These are phyloP conservation scores for Tachysurus fulvidraco DNA, from an alignment of 2,113 vertebrate species.

Conservation along the genomic window DNA sequence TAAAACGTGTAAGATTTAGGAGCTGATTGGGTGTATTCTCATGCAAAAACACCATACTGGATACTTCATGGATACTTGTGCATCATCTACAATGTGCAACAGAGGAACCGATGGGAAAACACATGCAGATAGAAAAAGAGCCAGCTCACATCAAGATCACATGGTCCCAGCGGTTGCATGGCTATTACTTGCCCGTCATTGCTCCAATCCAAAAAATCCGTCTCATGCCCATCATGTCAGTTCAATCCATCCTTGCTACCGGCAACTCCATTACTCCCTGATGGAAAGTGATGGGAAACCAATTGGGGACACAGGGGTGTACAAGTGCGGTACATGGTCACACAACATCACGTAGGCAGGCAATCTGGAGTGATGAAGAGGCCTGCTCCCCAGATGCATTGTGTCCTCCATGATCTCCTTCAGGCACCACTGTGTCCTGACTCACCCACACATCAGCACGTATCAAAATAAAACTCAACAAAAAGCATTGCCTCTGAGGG, in stretches of 20 bases:
- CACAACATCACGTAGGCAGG: constrained; percentile 64
- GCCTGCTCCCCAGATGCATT: constrained; percentile 40
- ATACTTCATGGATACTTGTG: neutral
- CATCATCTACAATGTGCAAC: neutral
- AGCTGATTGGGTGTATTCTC: too few relatives aligned
- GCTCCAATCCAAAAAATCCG: constrained; percentile 49
- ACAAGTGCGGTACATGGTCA: constrained; percentile 57
- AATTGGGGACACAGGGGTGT: constrained; percentile 64
- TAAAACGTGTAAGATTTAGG: neutral
- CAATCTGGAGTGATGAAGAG: constrained; percentile 77
- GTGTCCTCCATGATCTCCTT: constrained; percentile 68
- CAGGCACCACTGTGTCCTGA: constrained; percentile 62
- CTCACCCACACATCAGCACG: constrained; percentile 35
- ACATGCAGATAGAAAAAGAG: neutral
- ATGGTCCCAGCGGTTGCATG: constrained; percentile 53
- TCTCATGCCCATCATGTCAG: constrained; percentile 6
- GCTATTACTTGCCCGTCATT: constrained; percentile 58
- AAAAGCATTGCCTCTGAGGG: neutral
- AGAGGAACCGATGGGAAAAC: neutral
- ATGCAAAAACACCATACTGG: neutral
- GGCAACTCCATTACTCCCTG: constrained; percentile 69
- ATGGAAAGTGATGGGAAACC: constrained; percentile 70
- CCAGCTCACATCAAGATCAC: neutral
- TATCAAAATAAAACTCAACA: constrained; percentile 34
- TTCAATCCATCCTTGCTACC: constrained; percentile 68